phyloP scores from a whole-genome alignment of 2,113 vertebrate genomes.

The Heliornis fulica region DNA sequence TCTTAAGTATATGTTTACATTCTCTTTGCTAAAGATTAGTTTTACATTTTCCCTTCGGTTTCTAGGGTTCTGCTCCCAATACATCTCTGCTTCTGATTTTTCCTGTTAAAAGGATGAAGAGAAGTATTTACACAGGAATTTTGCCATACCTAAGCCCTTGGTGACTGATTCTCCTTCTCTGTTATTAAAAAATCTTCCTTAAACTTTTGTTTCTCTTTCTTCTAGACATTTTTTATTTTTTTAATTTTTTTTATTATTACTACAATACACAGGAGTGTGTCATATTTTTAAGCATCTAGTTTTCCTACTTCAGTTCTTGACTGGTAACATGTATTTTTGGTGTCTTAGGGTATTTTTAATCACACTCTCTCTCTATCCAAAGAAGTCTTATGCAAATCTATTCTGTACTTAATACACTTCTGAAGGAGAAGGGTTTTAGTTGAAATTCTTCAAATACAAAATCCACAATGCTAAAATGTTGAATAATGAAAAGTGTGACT shows the following conservation, averaged over 20 bases:
- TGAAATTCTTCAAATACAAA: constrained; percentile 22
- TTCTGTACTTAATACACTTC: background rate
- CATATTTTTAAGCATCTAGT: constrained; percentile 16
- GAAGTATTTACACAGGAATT: background rate
- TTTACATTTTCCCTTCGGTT: background rate
- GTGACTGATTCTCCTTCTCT: background rate
- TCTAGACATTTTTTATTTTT: background rate
- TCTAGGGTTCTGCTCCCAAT: background rate
- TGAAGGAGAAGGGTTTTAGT: background rate
- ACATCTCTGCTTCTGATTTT: background rate
- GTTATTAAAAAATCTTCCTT: background rate
- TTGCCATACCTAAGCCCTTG: background rate
- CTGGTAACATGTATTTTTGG: background rate
- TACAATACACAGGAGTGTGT: background rate
- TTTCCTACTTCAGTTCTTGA: background rate
- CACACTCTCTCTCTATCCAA: background rate
- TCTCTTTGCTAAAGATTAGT: background rate
- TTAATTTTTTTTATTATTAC: background rate
- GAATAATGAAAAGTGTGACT: constrained; percentile 8
- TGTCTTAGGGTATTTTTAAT: background rate
- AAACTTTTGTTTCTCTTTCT: background rate
- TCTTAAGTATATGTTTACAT: background rate
- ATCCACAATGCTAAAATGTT: background rate
- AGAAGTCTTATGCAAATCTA: constrained; percentile 26
- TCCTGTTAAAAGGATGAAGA: background rate